phyloP scores from a whole-genome alignment of 2,113 vertebrate genomes.

The Scatophagus argus region DNA sequence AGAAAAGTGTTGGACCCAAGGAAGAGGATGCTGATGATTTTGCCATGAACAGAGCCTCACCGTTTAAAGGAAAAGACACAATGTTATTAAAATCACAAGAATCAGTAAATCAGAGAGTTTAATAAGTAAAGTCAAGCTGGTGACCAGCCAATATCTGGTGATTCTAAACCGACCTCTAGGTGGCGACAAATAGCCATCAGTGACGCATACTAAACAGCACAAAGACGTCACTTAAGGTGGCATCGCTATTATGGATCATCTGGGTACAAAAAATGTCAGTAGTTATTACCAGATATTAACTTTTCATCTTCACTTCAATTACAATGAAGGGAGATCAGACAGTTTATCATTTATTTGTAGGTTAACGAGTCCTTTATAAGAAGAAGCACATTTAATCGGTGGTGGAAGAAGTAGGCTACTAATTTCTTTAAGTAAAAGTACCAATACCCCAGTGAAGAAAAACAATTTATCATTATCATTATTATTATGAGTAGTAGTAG shows the following conservation, averaged over 20 bases:
- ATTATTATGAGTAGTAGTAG: not conserved
- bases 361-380: no score
- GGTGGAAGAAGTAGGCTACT: no score
- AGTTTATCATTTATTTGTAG: no score
- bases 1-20: not conserved
- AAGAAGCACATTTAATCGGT: no score
- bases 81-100: not conserved
- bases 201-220: not conserved
- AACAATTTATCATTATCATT: no score
- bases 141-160: no score
- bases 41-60: not conserved
- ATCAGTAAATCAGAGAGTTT: not conserved
- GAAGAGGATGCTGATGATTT: not conserved
- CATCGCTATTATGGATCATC: not conserved
- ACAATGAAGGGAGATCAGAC: no score
- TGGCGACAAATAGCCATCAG: slow-evolving; percentile 19
- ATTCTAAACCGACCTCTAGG: not conserved
- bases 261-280: no score
- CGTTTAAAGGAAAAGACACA: not conserved
- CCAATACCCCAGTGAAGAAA: no score
- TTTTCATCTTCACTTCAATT: no score
- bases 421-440: no score
- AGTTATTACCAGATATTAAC: no score
- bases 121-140: not conserved
- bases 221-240: not conserved